Percentiles rank a stretch among this genome's conserved stretches.
Evolutionary conservation across 1,140 invertebrate species (phyloP).

Genomic region (Drosophila ficusphila): DNA sequence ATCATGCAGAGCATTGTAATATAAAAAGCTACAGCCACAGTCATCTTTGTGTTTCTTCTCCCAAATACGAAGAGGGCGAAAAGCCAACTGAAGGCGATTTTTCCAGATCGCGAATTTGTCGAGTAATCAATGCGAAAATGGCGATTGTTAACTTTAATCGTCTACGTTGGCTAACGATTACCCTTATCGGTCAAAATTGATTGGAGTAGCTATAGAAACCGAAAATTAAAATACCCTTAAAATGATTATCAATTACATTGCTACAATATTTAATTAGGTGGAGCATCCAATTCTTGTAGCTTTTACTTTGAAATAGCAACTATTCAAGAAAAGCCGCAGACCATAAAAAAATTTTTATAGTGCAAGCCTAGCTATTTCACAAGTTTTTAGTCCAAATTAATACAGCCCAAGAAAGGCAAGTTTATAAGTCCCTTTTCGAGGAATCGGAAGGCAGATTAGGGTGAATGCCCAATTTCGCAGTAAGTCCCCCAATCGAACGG

Average conservation of each 20-base stretch:
- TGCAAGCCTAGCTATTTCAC: no score
- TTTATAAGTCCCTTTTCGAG: not conserved
- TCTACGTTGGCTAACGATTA: not conserved
- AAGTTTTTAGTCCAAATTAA: no score
- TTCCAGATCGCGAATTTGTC: not conserved
- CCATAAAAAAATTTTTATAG: no score
- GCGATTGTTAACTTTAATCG: slow-evolving; percentile 1
- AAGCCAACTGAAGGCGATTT: slow-evolving; percentile 16
- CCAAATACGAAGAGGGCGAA: not conserved
- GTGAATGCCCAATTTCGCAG: not conserved
- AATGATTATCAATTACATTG: not conserved
- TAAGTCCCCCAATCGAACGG: slow-evolving; percentile 3
- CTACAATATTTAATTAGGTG: no score
- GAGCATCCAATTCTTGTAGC: no score
- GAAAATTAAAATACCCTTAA: not conserved
- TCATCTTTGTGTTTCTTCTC: slow-evolving; percentile 15
- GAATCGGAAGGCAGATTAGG: not conserved
- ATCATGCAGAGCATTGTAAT: slow-evolving; percentile 14
- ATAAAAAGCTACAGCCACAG: slow-evolving; percentile 1
- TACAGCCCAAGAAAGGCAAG: no score
- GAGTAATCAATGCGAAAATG: slow-evolving; percentile 5
- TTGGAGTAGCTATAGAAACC: not conserved
- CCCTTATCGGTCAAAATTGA: slow-evolving; percentile 34
- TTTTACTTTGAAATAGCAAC: no score
- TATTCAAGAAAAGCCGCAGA: no score